phyloP scores from a whole-genome alignment of 2,888 invertebrate genomes.

The Helleia helle region DNA sequence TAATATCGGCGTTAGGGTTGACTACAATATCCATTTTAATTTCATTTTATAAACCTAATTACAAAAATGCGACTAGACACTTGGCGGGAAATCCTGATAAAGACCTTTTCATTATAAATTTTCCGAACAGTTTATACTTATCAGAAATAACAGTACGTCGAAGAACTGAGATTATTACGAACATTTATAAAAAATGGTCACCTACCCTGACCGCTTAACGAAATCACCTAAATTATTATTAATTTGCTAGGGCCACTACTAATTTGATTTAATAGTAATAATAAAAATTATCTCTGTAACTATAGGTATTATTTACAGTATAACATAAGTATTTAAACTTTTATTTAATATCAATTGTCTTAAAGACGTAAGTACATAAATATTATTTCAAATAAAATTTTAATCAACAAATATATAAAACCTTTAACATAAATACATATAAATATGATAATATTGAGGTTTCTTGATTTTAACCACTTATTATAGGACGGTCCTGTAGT shows the following conservation, averaged over 20 bases:
- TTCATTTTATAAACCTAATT: no score
- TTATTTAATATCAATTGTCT: neutral
- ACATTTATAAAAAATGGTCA: no score
- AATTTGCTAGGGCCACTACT: neutral
- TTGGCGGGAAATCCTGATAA: no score
- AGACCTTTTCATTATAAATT: no score
- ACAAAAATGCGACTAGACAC: no score
- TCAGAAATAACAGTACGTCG: no score
- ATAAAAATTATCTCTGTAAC: neutral
- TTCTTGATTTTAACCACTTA: constrained; percentile 4
- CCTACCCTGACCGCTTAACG: no score
- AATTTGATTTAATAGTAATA: neutral
- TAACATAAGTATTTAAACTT: neutral
- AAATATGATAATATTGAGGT: neutral
- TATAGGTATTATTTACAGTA: no score
- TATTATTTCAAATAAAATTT: neutral
- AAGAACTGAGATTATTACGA: no score
- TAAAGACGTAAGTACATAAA: neutral
- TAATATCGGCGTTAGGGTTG: no score
- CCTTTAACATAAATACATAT: neutral
- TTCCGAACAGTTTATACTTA: no score
- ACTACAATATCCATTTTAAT: no score
- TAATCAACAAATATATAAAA: neutral
- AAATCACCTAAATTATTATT: neutral
- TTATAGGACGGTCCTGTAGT: neutral